Evolutionary conservation across 1,140 invertebrate species (phyloP).

Genomic region (Leptopilina clavipes): DNA sequence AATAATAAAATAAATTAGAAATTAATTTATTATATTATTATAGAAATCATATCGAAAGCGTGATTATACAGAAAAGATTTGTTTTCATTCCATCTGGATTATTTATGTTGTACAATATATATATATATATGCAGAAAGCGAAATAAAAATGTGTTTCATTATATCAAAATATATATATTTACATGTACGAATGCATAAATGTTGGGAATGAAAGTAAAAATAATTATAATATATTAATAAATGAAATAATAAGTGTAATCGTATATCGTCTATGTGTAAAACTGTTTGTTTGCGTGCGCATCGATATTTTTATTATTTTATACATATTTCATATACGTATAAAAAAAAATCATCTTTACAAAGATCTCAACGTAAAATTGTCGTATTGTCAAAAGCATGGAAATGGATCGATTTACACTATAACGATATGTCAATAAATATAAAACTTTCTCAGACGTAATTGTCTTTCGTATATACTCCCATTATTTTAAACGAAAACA

Average conservation of each 20-base stretch:
- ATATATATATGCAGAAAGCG: background rate
- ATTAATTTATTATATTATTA: too few relatives aligned
- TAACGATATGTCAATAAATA: constrained; percentile 18
- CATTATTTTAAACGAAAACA: too few relatives aligned
- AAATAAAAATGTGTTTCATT: constrained; percentile 49
- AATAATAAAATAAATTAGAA: too few relatives aligned
- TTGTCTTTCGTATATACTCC: background rate
- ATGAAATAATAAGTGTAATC: constrained; percentile 24
- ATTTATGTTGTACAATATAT: too few relatives aligned
- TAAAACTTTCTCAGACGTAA: background rate
- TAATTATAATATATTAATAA: constrained; percentile 37
- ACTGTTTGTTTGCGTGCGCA: constrained; percentile 50
- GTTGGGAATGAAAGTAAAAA: constrained; percentile 53
- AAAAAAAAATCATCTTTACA: constrained; percentile 7
- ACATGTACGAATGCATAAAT: constrained; percentile 57
- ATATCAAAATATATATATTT: constrained; percentile 52
- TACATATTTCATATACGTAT: constrained; percentile 43
- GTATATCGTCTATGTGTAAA: constrained; percentile 45
- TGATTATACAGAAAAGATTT: too few relatives aligned
- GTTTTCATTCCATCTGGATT: too few relatives aligned
- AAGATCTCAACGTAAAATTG: background rate
- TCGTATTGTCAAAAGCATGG: background rate
- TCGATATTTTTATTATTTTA: constrained; percentile 60
- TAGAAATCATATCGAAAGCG: too few relatives aligned
- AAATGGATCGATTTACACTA: constrained; percentile 25